Percentiles rank a stretch among this genome's conserved stretches.
phyloP scores from a whole-genome alignment of 1,140 invertebrate genomes.

The Drosophila carrolli region DNA sequence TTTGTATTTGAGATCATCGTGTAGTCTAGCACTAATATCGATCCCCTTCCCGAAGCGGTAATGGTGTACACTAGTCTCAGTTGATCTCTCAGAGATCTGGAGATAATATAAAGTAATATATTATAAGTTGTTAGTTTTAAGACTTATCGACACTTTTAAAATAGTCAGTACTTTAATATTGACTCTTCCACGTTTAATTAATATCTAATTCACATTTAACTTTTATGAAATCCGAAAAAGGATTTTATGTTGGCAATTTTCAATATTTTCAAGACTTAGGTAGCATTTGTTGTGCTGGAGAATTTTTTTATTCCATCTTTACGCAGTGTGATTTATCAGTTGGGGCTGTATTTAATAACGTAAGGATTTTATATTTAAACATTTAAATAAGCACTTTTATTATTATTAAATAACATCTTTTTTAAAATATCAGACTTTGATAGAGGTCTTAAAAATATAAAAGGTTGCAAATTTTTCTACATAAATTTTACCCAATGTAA shows the following conservation, averaged over 20 bases:
- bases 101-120: background rate
- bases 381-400: no score
- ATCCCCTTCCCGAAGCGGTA: slow-evolving; percentile 24
- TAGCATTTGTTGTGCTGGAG: no score
- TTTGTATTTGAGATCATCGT: slow-evolving; percentile 34
- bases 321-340: no score
- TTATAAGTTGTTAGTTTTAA: background rate
- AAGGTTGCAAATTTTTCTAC: no score
- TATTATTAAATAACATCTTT: no score
- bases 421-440: background rate
- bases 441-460: background rate
- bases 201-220: slow-evolving; percentile 9
- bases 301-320: no score
- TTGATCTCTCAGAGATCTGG: background rate
- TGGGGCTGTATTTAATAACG: no score
- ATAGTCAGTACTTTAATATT: no score
- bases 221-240: background rate
- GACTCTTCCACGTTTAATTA: background rate
- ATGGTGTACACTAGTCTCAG: slow-evolving; percentile 27
- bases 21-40: slow-evolving; percentile 42
- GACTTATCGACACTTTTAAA: background rate
- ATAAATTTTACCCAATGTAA: background rate
- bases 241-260: background rate
- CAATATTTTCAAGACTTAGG: background rate
- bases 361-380: no score